These are phyloP conservation scores for Myrmecobius fasciatus DNA, from an alignment of 2,113 vertebrate genomes.

Conservation along the genomic window DNA sequence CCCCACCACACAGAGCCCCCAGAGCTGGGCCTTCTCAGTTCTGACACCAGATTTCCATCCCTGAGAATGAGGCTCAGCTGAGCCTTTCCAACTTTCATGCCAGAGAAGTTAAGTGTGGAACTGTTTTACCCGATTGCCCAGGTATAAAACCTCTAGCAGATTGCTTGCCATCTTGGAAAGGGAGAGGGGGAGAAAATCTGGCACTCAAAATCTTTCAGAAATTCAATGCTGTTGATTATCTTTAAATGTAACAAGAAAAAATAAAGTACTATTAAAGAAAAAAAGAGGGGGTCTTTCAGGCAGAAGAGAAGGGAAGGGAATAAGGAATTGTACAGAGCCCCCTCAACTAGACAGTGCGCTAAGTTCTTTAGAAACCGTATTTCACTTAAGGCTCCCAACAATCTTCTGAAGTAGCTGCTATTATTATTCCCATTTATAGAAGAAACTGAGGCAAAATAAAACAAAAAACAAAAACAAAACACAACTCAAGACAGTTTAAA, in stretches of 20 bases:
- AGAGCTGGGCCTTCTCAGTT: neutral
- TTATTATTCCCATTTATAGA: neutral
- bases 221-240: no score
- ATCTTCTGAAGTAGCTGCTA: neutral
- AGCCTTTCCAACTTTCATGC: neutral
- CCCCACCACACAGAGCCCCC: neutral
- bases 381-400: neutral
- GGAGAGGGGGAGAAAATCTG: no score
- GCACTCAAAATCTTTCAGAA: no score
- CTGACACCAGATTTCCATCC: neutral
- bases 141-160: no score
- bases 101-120: neutral
- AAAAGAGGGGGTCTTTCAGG: neutral
- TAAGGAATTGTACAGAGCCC: fast-evolving
- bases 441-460: neutral
- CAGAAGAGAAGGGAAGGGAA: neutral
- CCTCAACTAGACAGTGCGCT: neutral
- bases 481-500: neutral
- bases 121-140: no score
- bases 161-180: no score
- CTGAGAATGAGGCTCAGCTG: neutral
- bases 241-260: no score
- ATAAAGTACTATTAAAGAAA: no score
- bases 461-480: no score
- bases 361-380: neutral